These are phyloP conservation scores for Glandiceps talaboti DNA, from an alignment of 53 echinoderm and acorn worm species.

Conservation along the genomic window DNA sequence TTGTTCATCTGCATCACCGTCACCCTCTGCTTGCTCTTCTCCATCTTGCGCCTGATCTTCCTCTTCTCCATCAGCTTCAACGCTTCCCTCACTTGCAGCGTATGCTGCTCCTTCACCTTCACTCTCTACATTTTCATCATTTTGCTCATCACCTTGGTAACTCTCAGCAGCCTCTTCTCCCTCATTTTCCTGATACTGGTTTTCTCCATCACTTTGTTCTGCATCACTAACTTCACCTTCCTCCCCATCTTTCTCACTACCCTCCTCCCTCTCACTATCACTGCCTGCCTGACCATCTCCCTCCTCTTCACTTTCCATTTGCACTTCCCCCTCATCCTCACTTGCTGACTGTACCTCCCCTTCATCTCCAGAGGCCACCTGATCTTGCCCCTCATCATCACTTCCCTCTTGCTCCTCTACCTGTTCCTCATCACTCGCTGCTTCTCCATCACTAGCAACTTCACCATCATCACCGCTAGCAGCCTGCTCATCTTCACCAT, in stretches of 20 bases:
- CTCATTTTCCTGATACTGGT: background rate
- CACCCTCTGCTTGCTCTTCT: constrained; percentile 6
- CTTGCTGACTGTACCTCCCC: constrained; percentile 3
- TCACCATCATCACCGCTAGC: background rate
- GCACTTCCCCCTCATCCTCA: constrained; percentile 4
- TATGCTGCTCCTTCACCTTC: no score
- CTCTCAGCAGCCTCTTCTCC: no score
- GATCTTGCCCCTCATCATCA: background rate
- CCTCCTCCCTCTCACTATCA: background rate
- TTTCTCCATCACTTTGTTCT: background rate
- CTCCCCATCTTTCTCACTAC: background rate
- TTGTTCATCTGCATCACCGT: constrained; percentile 7
- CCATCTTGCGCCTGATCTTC: constrained; percentile 13
- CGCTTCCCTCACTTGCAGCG: constrained; percentile 11
- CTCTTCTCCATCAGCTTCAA: constrained; percentile 12
- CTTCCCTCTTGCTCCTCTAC: background rate
- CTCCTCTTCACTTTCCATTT: constrained; percentile 18
- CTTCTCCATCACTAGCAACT: background rate
- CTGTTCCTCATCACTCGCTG: background rate
- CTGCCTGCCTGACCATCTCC: background rate
- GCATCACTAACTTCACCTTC: constrained; percentile 13
- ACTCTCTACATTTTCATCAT: constrained; percentile 6
- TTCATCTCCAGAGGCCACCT: background rate
- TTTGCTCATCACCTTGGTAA: background rate
- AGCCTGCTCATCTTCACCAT: background rate